A percentile compares a stretch with the other conserved stretches of the same genome.
phyloP scores from a whole-genome alignment of 2,113 vertebrate species.

The Balaeniceps rex region DNA sequence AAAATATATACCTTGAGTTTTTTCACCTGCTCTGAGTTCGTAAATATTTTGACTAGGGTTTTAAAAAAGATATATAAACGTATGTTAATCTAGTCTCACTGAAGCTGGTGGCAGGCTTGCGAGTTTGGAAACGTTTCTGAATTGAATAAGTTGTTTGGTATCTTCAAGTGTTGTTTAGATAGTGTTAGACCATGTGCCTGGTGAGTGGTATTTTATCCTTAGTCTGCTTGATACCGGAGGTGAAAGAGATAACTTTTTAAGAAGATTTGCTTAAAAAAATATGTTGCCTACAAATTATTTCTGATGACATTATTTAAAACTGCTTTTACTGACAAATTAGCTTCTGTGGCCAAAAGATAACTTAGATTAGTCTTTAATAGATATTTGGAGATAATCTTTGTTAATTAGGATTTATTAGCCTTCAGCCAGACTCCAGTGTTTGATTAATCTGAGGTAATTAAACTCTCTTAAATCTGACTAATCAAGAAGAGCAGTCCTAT shows the following conservation, averaged over 20 bases:
- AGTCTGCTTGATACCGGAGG: not conserved
- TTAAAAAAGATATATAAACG: not conserved
- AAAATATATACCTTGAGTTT: not conserved
- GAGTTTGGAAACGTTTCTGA: not conserved
- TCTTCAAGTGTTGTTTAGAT: not conserved
- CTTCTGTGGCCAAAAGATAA: not conserved
- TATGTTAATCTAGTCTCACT: not conserved
- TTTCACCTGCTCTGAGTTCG: not conserved
- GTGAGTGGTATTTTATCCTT: not conserved
- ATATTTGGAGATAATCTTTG: slow-evolving; percentile 24
- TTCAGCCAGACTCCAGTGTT: not conserved
- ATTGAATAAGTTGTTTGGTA: not conserved
- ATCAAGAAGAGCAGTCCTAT: not conserved
- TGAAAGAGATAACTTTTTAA: not conserved
- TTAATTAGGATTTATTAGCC: slow-evolving; percentile 52
- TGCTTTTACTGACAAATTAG: slow-evolving; percentile 19
- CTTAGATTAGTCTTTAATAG: slow-evolving; percentile 1
- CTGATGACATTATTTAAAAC: slow-evolving; percentile 37
- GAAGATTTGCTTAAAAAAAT: not conserved
- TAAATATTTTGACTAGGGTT: not conserved
- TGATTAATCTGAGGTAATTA: slow-evolving; percentile 50
- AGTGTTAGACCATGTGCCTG: not conserved
- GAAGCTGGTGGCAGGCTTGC: not conserved
- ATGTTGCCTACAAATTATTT: not conserved
- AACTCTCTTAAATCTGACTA: slow-evolving; percentile 15